Evolutionary conservation across 2,797 vertebrate genomes (phyloP).

Genomic region (Acanthopagrus latus): DNA sequence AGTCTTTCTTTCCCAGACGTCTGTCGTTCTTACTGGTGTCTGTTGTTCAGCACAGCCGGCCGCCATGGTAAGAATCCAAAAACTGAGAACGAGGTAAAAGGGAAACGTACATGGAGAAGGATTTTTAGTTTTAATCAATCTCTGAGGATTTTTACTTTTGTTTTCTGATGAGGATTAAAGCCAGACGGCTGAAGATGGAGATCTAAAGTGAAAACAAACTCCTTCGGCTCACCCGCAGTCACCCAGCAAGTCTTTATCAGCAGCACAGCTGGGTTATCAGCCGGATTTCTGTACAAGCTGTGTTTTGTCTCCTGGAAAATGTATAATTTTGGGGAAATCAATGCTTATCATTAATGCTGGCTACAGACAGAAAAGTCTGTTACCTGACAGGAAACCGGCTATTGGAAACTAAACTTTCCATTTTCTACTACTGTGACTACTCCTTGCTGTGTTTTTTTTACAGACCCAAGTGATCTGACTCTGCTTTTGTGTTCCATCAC

Average conservation of each 20-base stretch:
- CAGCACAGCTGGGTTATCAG: slow-evolving; percentile 24
- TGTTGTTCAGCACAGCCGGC: slow-evolving; percentile 61
- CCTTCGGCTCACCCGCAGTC: neutral
- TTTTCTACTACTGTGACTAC: neutral
- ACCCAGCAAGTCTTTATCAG: slow-evolving; percentile 20
- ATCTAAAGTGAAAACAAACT: slow-evolving; percentile 10
- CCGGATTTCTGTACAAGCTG: slow-evolving; percentile 30
- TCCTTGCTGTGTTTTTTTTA: neutral
- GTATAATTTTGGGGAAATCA: neutral
- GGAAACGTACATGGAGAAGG: slow-evolving; percentile 9
- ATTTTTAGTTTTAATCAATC: slow-evolving; percentile 14
- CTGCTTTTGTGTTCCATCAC: slow-evolving; percentile 37
- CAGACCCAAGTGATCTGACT: neutral
- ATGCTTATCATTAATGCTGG: neutral
- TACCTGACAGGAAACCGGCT: neutral
- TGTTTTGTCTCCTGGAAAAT: slow-evolving; percentile 26
- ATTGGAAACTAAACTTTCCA: neutral
- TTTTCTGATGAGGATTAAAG: slow-evolving; percentile 37
- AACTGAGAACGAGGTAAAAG: slow-evolving; percentile 17
- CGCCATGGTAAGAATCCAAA: slow-evolving; percentile 82
- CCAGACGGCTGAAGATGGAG: slow-evolving; percentile 45
- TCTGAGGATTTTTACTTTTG: slow-evolving; percentile 42
- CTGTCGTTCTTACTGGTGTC: slow-evolving; percentile 40
- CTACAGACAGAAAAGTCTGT: neutral
- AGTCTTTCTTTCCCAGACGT: slow-evolving; percentile 39